Conservation (phyloP, 2,888 invertebrate genomes). For the Andrena bucephala region DNA sequence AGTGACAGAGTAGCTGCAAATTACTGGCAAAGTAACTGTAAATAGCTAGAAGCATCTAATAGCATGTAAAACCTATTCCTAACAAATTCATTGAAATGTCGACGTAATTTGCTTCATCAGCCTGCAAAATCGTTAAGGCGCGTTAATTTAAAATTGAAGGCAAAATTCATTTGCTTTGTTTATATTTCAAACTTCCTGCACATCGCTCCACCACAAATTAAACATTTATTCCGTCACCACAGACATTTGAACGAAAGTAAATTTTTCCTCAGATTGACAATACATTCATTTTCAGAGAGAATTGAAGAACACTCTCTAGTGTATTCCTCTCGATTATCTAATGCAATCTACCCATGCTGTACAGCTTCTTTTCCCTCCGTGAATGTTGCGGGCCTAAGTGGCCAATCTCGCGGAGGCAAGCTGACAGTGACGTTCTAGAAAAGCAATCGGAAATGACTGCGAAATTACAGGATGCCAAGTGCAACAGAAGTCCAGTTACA, state of each 20-base stretch:
- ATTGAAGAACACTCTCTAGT: neutral
- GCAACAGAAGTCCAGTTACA: slow-evolving; percentile 34
- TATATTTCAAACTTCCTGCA: too few relatives aligned
- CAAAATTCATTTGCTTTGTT: too few relatives aligned
- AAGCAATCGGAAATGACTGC: slow-evolving; percentile 46
- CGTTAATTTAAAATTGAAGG: too few relatives aligned
- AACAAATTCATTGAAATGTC: too few relatives aligned
- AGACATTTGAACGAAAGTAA: neutral
- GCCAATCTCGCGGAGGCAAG: slow-evolving; percentile 14
- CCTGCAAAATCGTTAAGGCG: too few relatives aligned
- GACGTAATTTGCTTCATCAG: too few relatives aligned
- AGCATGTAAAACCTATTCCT: too few relatives aligned
- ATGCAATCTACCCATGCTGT: neutral
- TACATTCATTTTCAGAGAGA: neutral
- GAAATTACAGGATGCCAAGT: slow-evolving; percentile 52
- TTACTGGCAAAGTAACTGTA: neutral
- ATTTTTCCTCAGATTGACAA: neutral
- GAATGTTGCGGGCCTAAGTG: slow-evolving; percentile 14
- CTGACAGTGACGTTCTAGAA: slow-evolving; percentile 32
- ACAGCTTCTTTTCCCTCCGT: slow-evolving; percentile 9
- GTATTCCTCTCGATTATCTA: slow-evolving; percentile 2
- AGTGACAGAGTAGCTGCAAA: slow-evolving; percentile 22
- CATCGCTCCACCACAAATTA: too few relatives aligned
- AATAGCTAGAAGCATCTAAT: too few relatives aligned
- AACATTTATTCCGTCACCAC: too few relatives aligned